Percentiles rank a stretch among this genome's conserved stretches.
These are phyloP conservation scores for Psittacus erithacus DNA, from an alignment of 2,113 vertebrate species.

Conservation along the genomic window DNA sequence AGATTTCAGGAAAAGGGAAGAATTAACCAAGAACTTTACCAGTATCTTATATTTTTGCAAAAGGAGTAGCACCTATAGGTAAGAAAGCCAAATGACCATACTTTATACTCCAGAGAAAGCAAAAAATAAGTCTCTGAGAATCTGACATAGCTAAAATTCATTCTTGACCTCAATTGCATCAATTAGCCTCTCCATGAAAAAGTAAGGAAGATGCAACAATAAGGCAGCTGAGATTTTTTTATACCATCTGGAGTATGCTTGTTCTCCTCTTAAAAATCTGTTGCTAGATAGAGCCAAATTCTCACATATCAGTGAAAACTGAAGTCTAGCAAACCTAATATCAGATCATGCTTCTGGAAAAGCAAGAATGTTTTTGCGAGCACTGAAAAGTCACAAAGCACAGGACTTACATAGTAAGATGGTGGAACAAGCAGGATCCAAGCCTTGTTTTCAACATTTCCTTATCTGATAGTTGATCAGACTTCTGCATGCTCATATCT, in stretches of 20 bases:
- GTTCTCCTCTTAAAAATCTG: constrained; percentile 54
- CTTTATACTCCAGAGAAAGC: neutral
- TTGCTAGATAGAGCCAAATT: constrained; percentile 50
- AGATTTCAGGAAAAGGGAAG: neutral
- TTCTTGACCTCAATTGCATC: neutral
- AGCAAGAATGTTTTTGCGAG: neutral
- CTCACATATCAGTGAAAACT: constrained; percentile 35
- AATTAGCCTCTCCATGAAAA: constrained; percentile 4
- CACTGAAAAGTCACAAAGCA: neutral
- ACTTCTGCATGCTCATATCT: neutral
- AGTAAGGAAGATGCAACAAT: neutral
- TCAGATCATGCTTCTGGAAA: neutral
- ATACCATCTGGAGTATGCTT: constrained; percentile 38
- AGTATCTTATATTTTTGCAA: neutral
- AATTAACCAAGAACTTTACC: neutral
- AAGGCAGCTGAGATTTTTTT: constrained; percentile 22
- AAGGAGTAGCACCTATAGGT: neutral
- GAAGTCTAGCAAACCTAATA: constrained; percentile 54
- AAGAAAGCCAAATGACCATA: neutral
- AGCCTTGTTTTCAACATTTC: neutral
- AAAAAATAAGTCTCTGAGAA: neutral
- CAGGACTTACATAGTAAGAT: neutral
- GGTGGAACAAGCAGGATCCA: neutral
- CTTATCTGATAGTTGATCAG: neutral
- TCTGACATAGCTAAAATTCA: neutral